Base-by-base conservation (phyloP, 1,140 invertebrate species). In the Calliopsis andreniformis region DNA sequence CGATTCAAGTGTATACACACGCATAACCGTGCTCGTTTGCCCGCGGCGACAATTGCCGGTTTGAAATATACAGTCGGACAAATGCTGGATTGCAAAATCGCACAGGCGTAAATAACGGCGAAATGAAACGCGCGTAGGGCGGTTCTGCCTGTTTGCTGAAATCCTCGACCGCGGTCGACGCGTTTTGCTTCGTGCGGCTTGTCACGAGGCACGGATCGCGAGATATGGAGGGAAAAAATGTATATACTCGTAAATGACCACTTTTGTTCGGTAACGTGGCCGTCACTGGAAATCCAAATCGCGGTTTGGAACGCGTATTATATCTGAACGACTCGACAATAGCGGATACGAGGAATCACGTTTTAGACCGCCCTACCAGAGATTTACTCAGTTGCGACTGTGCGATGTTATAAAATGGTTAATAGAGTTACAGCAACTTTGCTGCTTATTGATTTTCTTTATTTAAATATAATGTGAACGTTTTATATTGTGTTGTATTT, bases 21-120 rank as follows among this genome's bases (percentile, higher is more conserved):
- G 49, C 55, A 61, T 82, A 73, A 78, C 68, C 30, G 4, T 56
- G 30, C 62, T 45, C 12, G 56, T 45, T 68, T 16, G 63, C 68
- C 69, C 42, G 53, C 51, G 67, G 71, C 63, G 78, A 53, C 71
- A 76, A 79, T 83, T 67, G 78, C 59, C 76, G 47, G 63, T 82
- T 77, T 68, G 62, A 72, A 73, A 78, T 78, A 82, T 51, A 78
- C 75, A 47, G 49, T 53, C 47, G 61, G 28, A 43, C 81, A 69
- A 84, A 84, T 78, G 77, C 66, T 70, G 77, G 77, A 83, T 84
- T 77, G 78, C 71, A 72, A 84, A 84, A 83, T 77, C 81, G 72
- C 45, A 35, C 39, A 53, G 72, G 45, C 78, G 81, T 83, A 84
- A 84, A 84, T 83, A 84, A 84, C 81, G 77, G 78, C 81, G 82